Evolutionary conservation across 1,140 invertebrate species (phyloP).

Genomic region (Archegozetes longisetosus): DNA sequence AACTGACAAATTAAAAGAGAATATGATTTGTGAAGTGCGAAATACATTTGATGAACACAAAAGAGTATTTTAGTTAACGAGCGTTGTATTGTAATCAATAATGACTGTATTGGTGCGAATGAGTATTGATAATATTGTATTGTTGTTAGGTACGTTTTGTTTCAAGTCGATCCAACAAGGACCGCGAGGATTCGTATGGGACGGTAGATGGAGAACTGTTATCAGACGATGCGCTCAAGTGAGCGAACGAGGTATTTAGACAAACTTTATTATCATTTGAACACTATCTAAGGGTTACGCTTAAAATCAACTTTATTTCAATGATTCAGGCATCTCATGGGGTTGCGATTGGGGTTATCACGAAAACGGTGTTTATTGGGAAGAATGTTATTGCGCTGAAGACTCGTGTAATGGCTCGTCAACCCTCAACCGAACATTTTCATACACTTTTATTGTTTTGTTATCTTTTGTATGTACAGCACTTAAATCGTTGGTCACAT

Average conservation of each 20-base stretch:
- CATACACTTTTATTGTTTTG: too few relatives aligned
- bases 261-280: neutral
- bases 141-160: constrained; percentile 69
- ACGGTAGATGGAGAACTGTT: constrained; percentile 79
- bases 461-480: too few relatives aligned
- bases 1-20: too few relatives aligned
- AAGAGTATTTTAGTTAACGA: too few relatives aligned
- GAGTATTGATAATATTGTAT: too few relatives aligned
- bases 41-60: too few relatives aligned
- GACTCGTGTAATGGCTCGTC: constrained; percentile 54
- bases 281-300: too few relatives aligned
- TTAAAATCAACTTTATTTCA: neutral
- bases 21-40: too few relatives aligned
- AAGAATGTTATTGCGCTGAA: constrained; percentile 78
- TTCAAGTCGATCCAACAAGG: constrained; percentile 76
- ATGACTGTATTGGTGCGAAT: too few relatives aligned
- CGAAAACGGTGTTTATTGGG: constrained; percentile 82
- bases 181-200: constrained; percentile 80
- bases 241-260: constrained; percentile 41
- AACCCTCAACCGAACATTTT: neutral
- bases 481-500: too few relatives aligned
- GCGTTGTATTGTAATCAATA: too few relatives aligned
- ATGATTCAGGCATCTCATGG: constrained; percentile 39
- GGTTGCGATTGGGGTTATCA: constrained; percentile 88
- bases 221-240: constrained; percentile 75